A percentile compares a stretch with the other conserved stretches of the same genome.
Conservation (phyloP, 2,797 vertebrate species). For the Todus mexicanus region DNA sequence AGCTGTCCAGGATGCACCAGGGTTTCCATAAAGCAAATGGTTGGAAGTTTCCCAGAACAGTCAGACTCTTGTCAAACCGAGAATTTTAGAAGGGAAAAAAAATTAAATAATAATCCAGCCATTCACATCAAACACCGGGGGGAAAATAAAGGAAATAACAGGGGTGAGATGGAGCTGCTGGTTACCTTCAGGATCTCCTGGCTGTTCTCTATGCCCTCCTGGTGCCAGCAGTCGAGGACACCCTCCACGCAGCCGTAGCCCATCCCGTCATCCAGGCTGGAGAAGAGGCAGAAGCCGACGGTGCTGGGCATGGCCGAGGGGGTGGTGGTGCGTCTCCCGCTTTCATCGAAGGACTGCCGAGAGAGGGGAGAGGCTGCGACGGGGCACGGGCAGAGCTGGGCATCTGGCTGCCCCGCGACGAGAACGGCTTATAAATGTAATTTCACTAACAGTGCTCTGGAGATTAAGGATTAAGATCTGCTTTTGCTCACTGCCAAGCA, state of each 20-base stretch:
- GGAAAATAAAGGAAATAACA: too few species aligned
- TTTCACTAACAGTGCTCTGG: not conserved
- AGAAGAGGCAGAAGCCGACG: constrained; percentile 87
- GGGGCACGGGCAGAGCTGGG: not conserved
- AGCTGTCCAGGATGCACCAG: not conserved
- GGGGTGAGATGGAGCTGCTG: not conserved
- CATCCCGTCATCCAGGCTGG: constrained; percentile 88
- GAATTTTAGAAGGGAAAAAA: not conserved
- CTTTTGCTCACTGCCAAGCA: not conserved
- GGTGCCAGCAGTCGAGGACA: constrained; percentile 89
- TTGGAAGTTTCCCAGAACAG: not conserved
- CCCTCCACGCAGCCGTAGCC: constrained; percentile 84
- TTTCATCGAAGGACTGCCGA: constrained; percentile 88
- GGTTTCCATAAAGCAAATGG: not conserved
- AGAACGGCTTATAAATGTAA: not conserved
- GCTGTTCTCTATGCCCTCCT: constrained; percentile 93
- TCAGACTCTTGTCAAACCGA: too few species aligned
- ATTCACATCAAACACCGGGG: not conserved
- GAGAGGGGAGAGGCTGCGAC: not conserved
- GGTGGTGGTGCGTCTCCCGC: constrained; percentile 81
- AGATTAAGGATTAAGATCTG: constrained; percentile 2
- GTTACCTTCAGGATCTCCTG: constrained; percentile 89
- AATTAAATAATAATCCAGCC: not conserved
- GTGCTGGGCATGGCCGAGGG: constrained; percentile 80
- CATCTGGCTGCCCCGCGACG: not conserved